Evolutionary conservation across 2,797 vertebrate species (phyloP).

Genomic region (Salarias fasciatus): DNA sequence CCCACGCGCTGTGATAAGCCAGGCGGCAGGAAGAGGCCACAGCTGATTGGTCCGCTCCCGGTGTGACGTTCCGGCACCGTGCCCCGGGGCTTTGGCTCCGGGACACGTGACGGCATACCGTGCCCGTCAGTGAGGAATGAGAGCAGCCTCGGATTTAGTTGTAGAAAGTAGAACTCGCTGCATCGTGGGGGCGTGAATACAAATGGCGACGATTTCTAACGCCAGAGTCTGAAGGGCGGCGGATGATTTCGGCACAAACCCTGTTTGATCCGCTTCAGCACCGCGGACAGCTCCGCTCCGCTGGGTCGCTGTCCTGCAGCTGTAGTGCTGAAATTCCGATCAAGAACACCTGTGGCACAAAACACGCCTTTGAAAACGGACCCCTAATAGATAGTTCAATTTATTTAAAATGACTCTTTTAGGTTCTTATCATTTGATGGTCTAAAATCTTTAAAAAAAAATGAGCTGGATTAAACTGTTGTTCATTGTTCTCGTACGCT

Average conservation of each 20-base stretch:
- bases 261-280: constrained; percentile 62
- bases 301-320: constrained; percentile 53
- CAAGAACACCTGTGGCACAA: constrained; percentile 20
- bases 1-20: constrained; percentile 73
- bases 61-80: constrained; percentile 52
- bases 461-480: too few species aligned
- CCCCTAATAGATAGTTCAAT: too few species aligned
- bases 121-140: constrained; percentile 24
- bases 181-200: too few species aligned
- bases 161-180: too few species aligned
- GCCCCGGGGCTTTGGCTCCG: constrained; percentile 26
- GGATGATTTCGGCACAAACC: too few species aligned
- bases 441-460: too few species aligned
- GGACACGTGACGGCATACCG: constrained; percentile 35
- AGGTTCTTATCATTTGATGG: too few species aligned
- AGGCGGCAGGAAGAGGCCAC: constrained; percentile 28
- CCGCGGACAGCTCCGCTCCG: constrained; percentile 70
- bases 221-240: too few species aligned
- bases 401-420: too few species aligned
- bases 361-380: not conserved
- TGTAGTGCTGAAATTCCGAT: constrained; percentile 56
- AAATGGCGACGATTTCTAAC: too few species aligned
- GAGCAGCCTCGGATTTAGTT: not conserved
- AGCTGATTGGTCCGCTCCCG: constrained; percentile 60
- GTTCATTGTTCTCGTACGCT: too few species aligned